Conservation (phyloP, 2,797 vertebrate species). For the Jordanella pulchra region DNA sequence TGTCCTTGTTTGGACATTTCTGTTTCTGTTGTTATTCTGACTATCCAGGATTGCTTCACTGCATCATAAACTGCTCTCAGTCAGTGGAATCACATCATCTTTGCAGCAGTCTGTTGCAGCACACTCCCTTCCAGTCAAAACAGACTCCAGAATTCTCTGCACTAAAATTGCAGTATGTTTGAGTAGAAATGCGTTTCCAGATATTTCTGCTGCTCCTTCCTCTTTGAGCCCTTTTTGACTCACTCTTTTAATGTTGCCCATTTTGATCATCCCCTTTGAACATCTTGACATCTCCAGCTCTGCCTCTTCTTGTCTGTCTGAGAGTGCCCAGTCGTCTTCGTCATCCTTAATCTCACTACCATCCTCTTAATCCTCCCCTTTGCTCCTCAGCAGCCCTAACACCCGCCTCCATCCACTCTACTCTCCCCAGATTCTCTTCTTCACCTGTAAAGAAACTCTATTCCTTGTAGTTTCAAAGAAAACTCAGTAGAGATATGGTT, state of each 20-base stretch:
- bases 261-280: background rate
- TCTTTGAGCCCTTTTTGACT: too few species aligned
- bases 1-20: background rate
- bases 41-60: background rate
- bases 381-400: too few species aligned
- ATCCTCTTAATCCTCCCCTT: too few species aligned
- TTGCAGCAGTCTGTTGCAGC: background rate
- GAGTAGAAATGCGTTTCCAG: background rate
- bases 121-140: background rate
- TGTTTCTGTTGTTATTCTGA: background rate
- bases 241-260: background rate
- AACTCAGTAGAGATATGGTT: background rate
- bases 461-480: background rate
- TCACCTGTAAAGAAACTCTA: background rate
- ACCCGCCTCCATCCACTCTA: background rate
- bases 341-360: too few species aligned
- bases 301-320: too few species aligned
- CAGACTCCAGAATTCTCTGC: background rate
- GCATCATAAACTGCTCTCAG: background rate
- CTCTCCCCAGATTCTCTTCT: background rate
- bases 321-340: too few species aligned
- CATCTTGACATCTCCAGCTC: too few species aligned
- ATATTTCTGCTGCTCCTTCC: background rate
- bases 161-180: background rate
- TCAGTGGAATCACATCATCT: background rate